Base-by-base conservation (phyloP, 1,140 invertebrate species). In the Diploscapter pachys region DNA sequence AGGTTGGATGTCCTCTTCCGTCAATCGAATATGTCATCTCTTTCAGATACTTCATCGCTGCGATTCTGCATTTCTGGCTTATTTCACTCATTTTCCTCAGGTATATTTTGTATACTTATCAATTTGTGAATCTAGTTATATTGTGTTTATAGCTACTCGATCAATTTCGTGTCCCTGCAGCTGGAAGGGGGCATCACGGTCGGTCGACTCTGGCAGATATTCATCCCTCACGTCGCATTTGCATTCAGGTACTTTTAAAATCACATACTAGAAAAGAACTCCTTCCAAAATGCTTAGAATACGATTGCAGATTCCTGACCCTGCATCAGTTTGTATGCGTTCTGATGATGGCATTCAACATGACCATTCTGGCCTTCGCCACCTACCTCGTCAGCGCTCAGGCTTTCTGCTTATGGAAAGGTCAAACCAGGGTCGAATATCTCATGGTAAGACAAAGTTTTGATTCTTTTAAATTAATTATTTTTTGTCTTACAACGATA, bases 11-110 rank as follows among this genome's bases (percentile, higher is more conserved):
- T 74, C 31, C 55, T 52, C 3, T 59, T 61, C 9, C 51, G 4
- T 6, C 50, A 54, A 72, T 54, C 56, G 96, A 92, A 85, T 97
- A 95, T 83, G 87, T 93, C 3, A 90, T 91, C 81, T 93, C 94
- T 82, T 87, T 93, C 48, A 84, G 93, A 5, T 92, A 95, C 85
- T 87, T 95, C 86, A 86, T 90, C 3, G 87, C 88, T 88, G 79
- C 70, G 64, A 74, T 64, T 4, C 31, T 31, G 53, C 73, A 51
- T 51, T 62, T 62, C 11, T 65, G 51, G 31, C 31, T 31, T 31
- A 31, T 31, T 31, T 31, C 31, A 31, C 31, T 31, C 31, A 31
- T 31, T 31, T 31, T 31, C 31, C 31, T 31, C 31, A 31, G 31
- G 31, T 31, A 31, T 31, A 31, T 31, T 31, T 31, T 31, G 31